Evolutionary conservation across 2,888 invertebrate species (phyloP).

Genomic region (Tiliacea citrago): DNA sequence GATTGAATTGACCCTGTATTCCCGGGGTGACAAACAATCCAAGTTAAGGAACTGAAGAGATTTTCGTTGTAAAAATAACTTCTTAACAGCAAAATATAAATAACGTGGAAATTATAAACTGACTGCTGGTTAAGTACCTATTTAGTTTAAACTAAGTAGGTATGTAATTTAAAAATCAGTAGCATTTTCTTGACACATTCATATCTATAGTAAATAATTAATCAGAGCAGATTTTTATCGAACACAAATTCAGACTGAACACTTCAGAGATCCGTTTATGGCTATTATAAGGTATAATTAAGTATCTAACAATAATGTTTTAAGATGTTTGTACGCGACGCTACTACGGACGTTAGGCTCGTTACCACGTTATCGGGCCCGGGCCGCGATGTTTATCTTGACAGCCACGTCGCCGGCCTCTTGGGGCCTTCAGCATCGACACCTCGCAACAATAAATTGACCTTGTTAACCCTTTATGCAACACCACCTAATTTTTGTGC

Average conservation of each 20-base stretch:
- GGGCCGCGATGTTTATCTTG: slow-evolving; percentile 84
- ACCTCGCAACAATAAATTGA: slow-evolving; percentile 82
- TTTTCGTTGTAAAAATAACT: not conserved
- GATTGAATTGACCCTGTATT: not conserved
- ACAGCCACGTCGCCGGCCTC: slow-evolving; percentile 84
- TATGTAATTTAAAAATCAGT: not conserved
- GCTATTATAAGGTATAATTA: not conserved
- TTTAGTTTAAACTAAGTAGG: too few relatives aligned
- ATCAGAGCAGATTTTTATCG: not conserved
- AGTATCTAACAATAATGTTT: slow-evolving; percentile 51
- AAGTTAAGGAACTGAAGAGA: not conserved
- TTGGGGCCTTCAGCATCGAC: slow-evolving; percentile 82
- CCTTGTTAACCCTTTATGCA: slow-evolving; percentile 80
- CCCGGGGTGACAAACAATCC: not conserved
- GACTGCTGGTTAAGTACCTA: too few relatives aligned
- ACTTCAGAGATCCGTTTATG: too few relatives aligned
- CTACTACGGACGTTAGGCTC: slow-evolving; percentile 83
- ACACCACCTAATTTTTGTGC: slow-evolving; percentile 67
- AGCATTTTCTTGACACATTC: not conserved
- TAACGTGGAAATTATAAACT: not conserved
- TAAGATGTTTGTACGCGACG: slow-evolving; percentile 68
- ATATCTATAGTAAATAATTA: not conserved
- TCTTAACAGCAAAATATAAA: not conserved
- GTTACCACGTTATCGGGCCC: slow-evolving; percentile 84
- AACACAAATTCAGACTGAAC: not conserved